These are phyloP conservation scores for Pseudobourletiella spinata DNA, from an alignment of 1,140 invertebrate species.

Conservation along the genomic window DNA sequence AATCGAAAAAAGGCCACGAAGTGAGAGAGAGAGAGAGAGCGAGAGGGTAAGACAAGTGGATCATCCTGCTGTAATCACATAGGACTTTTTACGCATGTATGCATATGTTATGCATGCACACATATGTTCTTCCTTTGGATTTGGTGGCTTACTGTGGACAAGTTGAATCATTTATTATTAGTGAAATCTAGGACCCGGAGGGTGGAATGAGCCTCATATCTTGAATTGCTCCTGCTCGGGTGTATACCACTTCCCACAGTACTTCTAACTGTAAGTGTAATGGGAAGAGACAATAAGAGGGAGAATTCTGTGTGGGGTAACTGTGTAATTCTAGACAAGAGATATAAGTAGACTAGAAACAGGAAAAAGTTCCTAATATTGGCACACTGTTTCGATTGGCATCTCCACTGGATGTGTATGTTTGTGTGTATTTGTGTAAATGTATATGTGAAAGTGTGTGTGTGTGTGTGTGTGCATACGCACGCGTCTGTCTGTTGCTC, in stretches of 20 bases:
- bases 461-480: background rate
- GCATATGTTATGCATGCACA: background rate
- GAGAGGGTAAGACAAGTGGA: slow-evolving; percentile 10
- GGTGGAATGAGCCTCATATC: too few species aligned
- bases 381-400: slow-evolving; percentile 18
- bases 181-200: too few species aligned
- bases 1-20: slow-evolving; percentile 9
- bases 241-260: too few species aligned
- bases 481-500: too few species aligned
- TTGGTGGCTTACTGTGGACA: too few species aligned
- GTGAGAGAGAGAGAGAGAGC: slow-evolving; percentile 7
- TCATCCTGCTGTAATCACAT: background rate
- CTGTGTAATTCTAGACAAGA: too few species aligned
- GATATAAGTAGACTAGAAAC: too few species aligned
- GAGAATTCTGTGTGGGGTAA: too few species aligned
- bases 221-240: too few species aligned
- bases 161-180: too few species aligned
- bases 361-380: slow-evolving; percentile 15
- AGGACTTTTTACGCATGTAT: background rate
- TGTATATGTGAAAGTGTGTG: background rate
- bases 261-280: too few species aligned
- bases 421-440: background rate
- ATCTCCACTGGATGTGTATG: background rate
- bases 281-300: background rate
- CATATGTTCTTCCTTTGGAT: too few species aligned